These are phyloP conservation scores for Panagrolaimus sp. DNA, from an alignment of 1,140 invertebrate species.

Conservation along the genomic window DNA sequence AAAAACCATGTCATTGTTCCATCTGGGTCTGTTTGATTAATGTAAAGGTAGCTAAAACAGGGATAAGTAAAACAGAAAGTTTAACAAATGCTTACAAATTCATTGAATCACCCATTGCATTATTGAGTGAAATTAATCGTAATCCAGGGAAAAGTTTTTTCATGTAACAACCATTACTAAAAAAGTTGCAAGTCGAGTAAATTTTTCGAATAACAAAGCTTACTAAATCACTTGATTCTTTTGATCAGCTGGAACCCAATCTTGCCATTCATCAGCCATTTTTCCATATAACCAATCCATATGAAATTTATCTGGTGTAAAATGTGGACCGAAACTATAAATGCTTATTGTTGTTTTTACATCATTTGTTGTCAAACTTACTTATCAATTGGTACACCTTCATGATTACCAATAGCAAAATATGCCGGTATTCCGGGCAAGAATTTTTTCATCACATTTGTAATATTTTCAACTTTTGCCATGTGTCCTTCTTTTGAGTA, in stretches of 20 bases:
- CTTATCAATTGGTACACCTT: constrained; percentile 54
- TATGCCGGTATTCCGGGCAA: constrained; percentile 47
- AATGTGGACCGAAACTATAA: constrained; percentile 52
- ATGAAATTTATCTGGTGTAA: constrained; percentile 44
- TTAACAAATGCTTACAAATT: constrained; percentile 43
- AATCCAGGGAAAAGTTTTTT: constrained; percentile 58
- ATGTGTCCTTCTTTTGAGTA: constrained; percentile 47
- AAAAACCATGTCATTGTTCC: constrained; percentile 91
- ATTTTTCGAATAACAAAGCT: constrained; percentile 16
- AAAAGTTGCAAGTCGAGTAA: constrained; percentile 16
- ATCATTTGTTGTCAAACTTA: constrained; percentile 27
- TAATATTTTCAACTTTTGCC: constrained; percentile 32
- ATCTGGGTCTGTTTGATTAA: constrained; percentile 91
- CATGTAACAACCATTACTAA: constrained; percentile 60
- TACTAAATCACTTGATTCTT: constrained; percentile 37
- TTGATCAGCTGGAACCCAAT: constrained; percentile 39
- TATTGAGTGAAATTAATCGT: constrained; percentile 61
- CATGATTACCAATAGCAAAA: constrained; percentile 53
- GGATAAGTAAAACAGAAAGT: neutral
- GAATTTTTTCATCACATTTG: constrained; percentile 32
- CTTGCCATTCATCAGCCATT: constrained; percentile 31
- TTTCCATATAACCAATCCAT: constrained; percentile 52
- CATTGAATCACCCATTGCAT: constrained; percentile 59
- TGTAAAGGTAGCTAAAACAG: constrained; percentile 86
- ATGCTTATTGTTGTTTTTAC: neutral